Evolutionary conservation across 1,140 invertebrate species (phyloP), one percentile per base, ranked within the genome.

Genomic region (Macrobrachium rosenbergii): DNA sequence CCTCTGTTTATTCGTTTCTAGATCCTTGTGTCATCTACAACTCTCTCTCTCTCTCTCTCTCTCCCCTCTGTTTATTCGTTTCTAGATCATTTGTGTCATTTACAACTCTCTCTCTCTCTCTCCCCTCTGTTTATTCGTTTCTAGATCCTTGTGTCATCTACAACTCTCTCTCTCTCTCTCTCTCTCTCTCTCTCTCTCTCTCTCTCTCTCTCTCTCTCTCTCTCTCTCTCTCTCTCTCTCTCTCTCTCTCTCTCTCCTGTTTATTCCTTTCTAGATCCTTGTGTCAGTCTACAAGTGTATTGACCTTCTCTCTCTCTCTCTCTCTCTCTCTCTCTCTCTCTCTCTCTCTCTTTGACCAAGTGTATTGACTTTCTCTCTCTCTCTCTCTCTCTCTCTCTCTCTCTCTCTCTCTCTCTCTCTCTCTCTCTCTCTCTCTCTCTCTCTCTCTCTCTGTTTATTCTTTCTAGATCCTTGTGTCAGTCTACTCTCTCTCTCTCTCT

Each of bases 351-450:
- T n/a, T n/a, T n/a, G n/a, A n/a, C n/a, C n/a, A n/a, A n/a, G n/a
- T n/a, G n/a, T n/a, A n/a, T n/a, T n/a, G n/a, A n/a, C n/a, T n/a
- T n/a, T n/a, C n/a, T n/a, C n/a, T n/a, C n/a, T n/a, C n/a, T n/a
- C n/a, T n/a, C n/a, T n/a, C n/a, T n/a, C n/a, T n/a, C n/a, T n/a
- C n/a, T n/a, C n/a, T n/a, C n/a, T n/a, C n/a, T n/a, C n/a, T n/a
- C n/a, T n/a, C n/a, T n/a, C n/a, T n/a, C n/a, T n/a, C n/a, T n/a
- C n/a, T n/a, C n/a, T n/a, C n/a, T n/a, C n/a, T 28, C 23, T 81
- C 59, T 81, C 78, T 81, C 59, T 63, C 59, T 81, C 23, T 81
- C 59, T 81, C 78, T 81, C 78, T 81, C 58, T 81, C 58, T 81
- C 58, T 63, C 58, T 81, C 59, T 81, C 6, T 75, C 6, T 75